Percentiles rank a stretch among this genome's conserved stretches.
Conservation (phyloP, 2,888 invertebrate genomes). For the Fragum fragum region DNA sequence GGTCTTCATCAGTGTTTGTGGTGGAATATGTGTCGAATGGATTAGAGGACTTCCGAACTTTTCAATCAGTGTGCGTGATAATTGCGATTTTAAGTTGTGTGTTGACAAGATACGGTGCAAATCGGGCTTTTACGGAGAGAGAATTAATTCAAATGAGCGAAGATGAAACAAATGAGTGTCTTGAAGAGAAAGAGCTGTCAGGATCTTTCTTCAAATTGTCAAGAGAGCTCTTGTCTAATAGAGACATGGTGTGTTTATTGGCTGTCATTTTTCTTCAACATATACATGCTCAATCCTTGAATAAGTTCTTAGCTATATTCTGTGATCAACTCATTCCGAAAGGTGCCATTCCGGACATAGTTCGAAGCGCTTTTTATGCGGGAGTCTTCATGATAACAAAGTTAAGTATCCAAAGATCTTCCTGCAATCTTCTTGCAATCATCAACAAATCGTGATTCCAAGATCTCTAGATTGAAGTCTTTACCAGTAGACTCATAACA, state of each 20-base stretch:
- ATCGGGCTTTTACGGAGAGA: conserved; percentile 77
- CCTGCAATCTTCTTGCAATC: too few species aligned
- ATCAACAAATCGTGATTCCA: too few species aligned
- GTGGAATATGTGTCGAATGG: conserved; percentile 81
- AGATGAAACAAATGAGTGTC: conserved; percentile 8
- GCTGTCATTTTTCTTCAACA: conserved; percentile 81
- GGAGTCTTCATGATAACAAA: conserved; percentile 67
- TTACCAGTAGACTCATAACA: too few species aligned
- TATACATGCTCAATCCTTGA: conserved; percentile 76
- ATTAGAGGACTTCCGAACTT: conserved; percentile 81
- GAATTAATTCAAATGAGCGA: conserved; percentile 67
- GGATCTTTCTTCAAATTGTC: conserved; percentile 71
- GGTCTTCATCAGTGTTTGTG: conserved; percentile 76
- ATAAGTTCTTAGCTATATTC: conserved; percentile 80
- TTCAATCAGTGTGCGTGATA: conserved; percentile 80
- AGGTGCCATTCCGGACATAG: conserved; percentile 66
- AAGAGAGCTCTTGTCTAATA: conserved; percentile 76
- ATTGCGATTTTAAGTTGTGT: conserved; percentile 80
- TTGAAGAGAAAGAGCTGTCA: conserved; percentile 46
- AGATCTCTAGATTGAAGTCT: too few species aligned
- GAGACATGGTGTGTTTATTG: conserved; percentile 82
- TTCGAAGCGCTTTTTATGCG: conserved; percentile 80
- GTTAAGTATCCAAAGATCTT: too few species aligned
- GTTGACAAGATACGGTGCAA: conserved; percentile 79
- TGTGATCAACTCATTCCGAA: conserved; percentile 78